phyloP scores from a whole-genome alignment of 2,797 vertebrate genomes.

The Mus minutoides region DNA sequence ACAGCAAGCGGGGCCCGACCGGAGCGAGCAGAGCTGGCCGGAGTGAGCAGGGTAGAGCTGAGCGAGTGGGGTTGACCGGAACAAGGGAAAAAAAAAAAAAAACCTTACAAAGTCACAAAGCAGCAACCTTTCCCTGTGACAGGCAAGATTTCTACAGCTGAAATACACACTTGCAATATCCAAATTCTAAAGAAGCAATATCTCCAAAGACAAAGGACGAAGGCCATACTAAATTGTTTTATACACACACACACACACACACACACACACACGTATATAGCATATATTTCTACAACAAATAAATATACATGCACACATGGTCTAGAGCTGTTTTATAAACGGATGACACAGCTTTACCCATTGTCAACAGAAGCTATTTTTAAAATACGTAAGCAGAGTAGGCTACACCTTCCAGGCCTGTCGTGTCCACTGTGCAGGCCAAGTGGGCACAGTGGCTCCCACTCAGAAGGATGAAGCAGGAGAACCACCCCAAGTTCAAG shows the following conservation, averaged over 20 bases:
- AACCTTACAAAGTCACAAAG: neutral
- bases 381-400: neutral
- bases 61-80: too few species aligned
- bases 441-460: neutral
- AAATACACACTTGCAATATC: neutral
- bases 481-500: neutral
- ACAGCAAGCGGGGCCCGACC: too few species aligned
- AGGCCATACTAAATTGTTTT: neutral
- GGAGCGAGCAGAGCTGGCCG: too few species aligned
- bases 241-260: too few species aligned
- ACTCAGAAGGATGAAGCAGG: neutral
- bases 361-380: neutral
- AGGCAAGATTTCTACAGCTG: constrained; percentile 24
- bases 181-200: constrained; percentile 23
- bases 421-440: neutral
- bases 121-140: neutral
- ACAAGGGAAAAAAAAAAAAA: too few species aligned
- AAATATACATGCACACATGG: neutral
- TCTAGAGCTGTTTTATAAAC: neutral
- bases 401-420: constrained; percentile 3
- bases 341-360: neutral
- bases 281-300: neutral
- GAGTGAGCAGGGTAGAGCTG: too few species aligned
- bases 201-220: neutral
- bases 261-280: too few species aligned